Percentiles rank a stretch among this genome's conserved stretches.
Evolutionary conservation across 1,140 invertebrate species (phyloP).

Genomic region (Heterodera carotae): DNA sequence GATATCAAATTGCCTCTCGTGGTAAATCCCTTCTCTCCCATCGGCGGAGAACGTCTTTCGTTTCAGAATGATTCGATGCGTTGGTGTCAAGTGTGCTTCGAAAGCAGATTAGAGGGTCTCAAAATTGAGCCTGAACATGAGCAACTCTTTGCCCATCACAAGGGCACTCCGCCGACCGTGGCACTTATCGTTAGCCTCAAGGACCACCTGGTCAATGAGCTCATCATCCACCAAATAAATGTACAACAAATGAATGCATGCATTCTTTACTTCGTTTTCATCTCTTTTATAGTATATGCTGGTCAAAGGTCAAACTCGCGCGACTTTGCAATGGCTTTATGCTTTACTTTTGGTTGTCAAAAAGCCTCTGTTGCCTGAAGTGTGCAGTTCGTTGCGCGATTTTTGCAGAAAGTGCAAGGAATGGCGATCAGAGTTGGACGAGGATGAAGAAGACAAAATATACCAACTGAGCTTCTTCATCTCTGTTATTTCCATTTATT

Average conservation of each 20-base stretch:
- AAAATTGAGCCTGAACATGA: conserved; percentile 24
- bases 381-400: conserved; percentile 36
- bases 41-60: not conserved
- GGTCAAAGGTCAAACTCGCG: conserved; percentile 38
- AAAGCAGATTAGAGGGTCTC: conserved; percentile 21
- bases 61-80: conserved; percentile 27
- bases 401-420: conserved; percentile 40
- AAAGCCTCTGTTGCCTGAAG: conserved; percentile 41
- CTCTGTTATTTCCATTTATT: conserved; percentile 45
- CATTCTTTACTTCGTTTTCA: conserved; percentile 20
- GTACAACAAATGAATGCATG: not conserved
- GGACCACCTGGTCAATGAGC: conserved; percentile 36
- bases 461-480: conserved; percentile 43
- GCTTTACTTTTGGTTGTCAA: conserved; percentile 45
- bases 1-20: conserved; percentile 15
- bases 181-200: conserved; percentile 20
- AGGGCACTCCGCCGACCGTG: conserved; percentile 41
- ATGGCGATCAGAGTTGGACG: conserved; percentile 30
- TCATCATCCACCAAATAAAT: conserved; percentile 32
- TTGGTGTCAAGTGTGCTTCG: conserved; percentile 39
- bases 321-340: conserved; percentile 47
- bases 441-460: conserved; percentile 36
- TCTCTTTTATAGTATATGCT: conserved; percentile 41
- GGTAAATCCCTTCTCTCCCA: not conserved
- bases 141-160: conserved; percentile 35